A percentile compares a stretch with the other conserved stretches of the same genome.
Evolutionary conservation across 2,797 vertebrate species (phyloP).

Genomic region (Erethizon dorsatum): DNA sequence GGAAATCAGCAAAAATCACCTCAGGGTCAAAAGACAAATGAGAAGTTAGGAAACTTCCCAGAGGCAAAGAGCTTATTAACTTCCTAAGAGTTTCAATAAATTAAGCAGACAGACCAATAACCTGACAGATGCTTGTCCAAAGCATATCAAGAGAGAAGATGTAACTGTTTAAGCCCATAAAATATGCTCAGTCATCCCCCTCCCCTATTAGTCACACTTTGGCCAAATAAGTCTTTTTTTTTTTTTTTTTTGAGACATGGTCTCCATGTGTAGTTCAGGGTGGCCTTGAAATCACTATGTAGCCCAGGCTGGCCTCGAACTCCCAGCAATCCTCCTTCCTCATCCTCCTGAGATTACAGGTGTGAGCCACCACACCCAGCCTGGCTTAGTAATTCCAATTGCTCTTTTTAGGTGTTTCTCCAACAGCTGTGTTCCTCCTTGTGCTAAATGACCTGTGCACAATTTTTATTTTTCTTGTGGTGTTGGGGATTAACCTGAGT

Average conservation of each 20-base stretch:
- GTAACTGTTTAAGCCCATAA: neutral
- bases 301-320: too few relatives aligned
- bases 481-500: neutral
- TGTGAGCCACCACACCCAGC: neutral
- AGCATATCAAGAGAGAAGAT: neutral
- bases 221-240: neutral
- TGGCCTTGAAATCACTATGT: neutral
- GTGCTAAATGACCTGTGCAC: neutral
- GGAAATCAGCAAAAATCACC: neutral
- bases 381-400: neutral
- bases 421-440: neutral
- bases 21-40: neutral
- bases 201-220: neutral
- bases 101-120: neutral
- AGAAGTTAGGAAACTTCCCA: neutral
- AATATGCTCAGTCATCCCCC: neutral
- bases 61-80: slow-evolving; percentile 19
- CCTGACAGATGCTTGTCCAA: neutral
- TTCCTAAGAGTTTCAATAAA: neutral
- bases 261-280: neutral
- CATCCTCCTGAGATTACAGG: neutral
- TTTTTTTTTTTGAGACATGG: neutral
- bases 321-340: neutral
- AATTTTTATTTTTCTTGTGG: neutral
- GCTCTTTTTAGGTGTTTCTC: neutral